phyloP scores from a whole-genome alignment of 2,888 invertebrate genomes.

The Labia minor region DNA sequence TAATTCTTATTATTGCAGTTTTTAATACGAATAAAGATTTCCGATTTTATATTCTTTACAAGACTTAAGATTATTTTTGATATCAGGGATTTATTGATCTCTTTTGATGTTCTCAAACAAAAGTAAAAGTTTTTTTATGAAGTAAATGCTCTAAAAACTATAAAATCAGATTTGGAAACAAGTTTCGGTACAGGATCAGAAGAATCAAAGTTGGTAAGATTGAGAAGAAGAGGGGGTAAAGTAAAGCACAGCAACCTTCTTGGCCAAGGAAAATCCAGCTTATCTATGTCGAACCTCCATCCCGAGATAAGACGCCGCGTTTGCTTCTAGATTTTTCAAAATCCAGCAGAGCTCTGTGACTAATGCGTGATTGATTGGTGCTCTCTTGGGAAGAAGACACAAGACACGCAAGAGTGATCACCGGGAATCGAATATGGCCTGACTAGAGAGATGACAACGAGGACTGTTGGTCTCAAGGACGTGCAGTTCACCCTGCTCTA shows the following conservation, averaged over 20 bases:
- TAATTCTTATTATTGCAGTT: no score
- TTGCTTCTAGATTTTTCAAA: neutral
- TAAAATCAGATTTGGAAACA: neutral
- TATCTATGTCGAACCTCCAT: neutral
- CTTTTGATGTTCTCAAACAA: no score
- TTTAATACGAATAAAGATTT: no score
- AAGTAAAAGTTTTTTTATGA: no score
- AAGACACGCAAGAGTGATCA: slow-evolving; percentile 8
- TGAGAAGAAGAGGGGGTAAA: no score
- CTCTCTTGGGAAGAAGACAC: slow-evolving; percentile 1
- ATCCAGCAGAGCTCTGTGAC: neutral
- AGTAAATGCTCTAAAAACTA: no score
- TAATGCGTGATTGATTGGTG: slow-evolving; percentile 13
- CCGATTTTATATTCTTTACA: no score
- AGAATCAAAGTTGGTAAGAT: no score
- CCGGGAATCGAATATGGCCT: slow-evolving; percentile 13
- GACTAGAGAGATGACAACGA: neutral
- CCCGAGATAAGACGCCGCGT: neutral
- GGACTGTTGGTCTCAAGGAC: neutral
- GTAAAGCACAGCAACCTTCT: neutral
- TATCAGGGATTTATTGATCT: no score
- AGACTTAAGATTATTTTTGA: no score
- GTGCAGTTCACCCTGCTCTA: neutral
- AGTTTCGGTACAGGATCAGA: neutral
- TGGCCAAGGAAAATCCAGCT: neutral